A percentile compares a stretch with the other conserved stretches of the same genome.
These are phyloP conservation scores for Holotrichia oblita DNA, from an alignment of 1,140 invertebrate species.

Conservation along the genomic window DNA sequence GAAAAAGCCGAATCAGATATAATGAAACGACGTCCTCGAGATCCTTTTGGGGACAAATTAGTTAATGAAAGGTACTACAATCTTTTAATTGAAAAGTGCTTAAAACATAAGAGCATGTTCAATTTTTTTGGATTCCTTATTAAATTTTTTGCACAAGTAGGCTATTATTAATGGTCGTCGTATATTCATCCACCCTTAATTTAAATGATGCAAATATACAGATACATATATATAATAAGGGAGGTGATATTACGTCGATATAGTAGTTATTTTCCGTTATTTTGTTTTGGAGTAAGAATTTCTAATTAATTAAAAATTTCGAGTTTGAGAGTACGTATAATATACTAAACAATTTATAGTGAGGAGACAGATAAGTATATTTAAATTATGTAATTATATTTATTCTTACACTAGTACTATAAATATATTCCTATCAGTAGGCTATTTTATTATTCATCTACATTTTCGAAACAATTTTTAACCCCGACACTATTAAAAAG, in stretches of 20 bases:
- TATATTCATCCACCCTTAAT: constrained; percentile 25
- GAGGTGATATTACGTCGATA: neutral
- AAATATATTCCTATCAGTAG: constrained; percentile 7
- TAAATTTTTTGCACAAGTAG: constrained; percentile 47
- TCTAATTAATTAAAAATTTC: constrained; percentile 18
- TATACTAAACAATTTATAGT: constrained; percentile 9
- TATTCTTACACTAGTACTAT: constrained; percentile 10
- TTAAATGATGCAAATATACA: neutral
- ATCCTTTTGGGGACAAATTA: constrained; percentile 95
- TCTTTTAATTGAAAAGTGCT: constrained; percentile 35
- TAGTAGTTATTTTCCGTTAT: constrained; percentile 18
- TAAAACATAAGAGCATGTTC: constrained; percentile 53
- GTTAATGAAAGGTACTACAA: constrained; percentile 88
- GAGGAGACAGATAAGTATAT: constrained; percentile 39
- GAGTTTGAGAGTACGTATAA: neutral
- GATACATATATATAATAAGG: neutral
- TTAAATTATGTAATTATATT: constrained; percentile 19
- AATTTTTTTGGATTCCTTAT: constrained; percentile 36
- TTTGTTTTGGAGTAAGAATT: constrained; percentile 27
- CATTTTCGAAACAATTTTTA: constrained; percentile 12
- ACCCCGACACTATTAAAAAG: neutral
- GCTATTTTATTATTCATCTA: constrained; percentile 19
- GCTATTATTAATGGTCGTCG: constrained; percentile 42
- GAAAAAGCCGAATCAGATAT: constrained; percentile 98
- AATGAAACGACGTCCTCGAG: constrained; percentile 97